Evolutionary conservation across 2,113 vertebrate species (phyloP), one percentile per base, ranked within the genome.

Genomic region (Cyprinus carpio): DNA sequence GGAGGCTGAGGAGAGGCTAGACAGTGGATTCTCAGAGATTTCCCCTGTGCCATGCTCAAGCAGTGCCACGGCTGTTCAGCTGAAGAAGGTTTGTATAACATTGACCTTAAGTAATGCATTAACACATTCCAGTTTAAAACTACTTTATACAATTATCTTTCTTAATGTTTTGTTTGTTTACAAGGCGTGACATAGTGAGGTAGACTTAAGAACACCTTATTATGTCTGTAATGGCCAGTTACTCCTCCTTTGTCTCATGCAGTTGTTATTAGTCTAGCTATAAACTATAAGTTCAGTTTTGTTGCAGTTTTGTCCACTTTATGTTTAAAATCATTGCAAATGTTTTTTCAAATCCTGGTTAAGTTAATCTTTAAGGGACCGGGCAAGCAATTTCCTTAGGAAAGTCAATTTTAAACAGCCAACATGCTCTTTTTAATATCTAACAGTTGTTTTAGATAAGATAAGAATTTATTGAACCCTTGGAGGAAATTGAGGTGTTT

Each of bases 21-120:
- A 88, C 90, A 89, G 90, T 0, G 94, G 92, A 12, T 86, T 91
- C 85, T 49, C 91, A 0, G 94, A 94, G 11, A 18, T 9, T 27
- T 60, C 75, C n/a, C 15, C 31, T 31, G n/a, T 29, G 1, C 77
- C 82, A 2, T 6, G 27, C 37, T 62, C 81, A 9, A 20, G 74
- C 9, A 12, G 51, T 8, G 37, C 7, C 43, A 69, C 54, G 31
- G 85, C 84, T 67, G 83, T 71, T 75, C 71, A 71, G 10, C 62
- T 29, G n/a, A 95, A 93, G 56, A 94, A 94, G 93, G 95, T 95
- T 43, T 84, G 87, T 89, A 20, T 69, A 49, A 34, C 37, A 20
- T 13, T 67, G 31, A 62, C 72, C 8, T 4, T 13, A 25, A 77
- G 15, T 49, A 62, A 56, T 31, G 16, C 56, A 54, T 29, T 49